Conservation (phyloP, 2,888 invertebrate genomes). For the Phorcus lineatus region DNA sequence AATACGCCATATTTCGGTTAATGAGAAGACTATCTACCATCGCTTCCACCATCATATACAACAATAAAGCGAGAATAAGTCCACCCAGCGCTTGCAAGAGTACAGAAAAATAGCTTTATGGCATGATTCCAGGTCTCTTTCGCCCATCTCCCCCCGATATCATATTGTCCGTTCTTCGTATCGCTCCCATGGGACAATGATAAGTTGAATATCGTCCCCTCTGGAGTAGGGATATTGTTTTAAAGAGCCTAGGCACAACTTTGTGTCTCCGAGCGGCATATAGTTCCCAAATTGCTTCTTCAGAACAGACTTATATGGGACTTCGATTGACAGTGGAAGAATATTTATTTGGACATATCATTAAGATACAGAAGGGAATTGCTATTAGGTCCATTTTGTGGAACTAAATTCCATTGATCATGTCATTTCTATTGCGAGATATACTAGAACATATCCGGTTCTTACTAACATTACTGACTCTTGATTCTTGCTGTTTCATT, state of each 20-base stretch:
- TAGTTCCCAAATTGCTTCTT: slow-evolving; percentile 15
- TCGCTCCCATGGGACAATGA: not conserved
- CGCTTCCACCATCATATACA: not conserved
- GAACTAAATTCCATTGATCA: not conserved
- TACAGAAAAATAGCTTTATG: not conserved
- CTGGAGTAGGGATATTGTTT: slow-evolving; percentile 5
- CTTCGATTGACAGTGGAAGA: not conserved
- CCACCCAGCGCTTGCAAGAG: not conserved
- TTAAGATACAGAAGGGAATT: not conserved
- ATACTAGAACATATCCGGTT: no score
- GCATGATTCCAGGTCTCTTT: not conserved
- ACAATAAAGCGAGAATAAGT: not conserved
- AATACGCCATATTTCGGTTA: slow-evolving; percentile 7
- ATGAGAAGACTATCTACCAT: not conserved
- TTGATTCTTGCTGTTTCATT: no score
- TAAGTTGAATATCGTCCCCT: not conserved
- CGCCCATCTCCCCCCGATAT: not conserved
- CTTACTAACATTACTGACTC: no score
- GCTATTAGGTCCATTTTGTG: not conserved
- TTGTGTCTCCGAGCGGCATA: slow-evolving; percentile 1
- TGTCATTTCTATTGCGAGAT: no score
- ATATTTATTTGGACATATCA: not conserved
- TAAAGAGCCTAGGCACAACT: not conserved
- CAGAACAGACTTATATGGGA: not conserved
- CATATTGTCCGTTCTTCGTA: not conserved